Percentiles rank a stretch among this genome's conserved stretches.
phyloP scores from a whole-genome alignment of 2,797 vertebrate species.

The Sebastes matsubarae region DNA sequence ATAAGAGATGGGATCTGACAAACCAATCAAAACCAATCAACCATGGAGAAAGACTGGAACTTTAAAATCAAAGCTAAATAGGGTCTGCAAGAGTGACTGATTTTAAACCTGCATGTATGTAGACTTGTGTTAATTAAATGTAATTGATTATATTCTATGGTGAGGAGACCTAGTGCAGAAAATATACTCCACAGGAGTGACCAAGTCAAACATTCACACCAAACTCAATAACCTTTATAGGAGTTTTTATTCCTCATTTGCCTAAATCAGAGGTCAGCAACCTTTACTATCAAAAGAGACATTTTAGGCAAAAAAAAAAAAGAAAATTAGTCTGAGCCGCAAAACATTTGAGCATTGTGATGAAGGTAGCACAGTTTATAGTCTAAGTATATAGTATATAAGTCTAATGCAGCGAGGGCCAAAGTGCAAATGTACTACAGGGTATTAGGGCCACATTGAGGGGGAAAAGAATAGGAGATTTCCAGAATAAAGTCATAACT shows the following conservation, averaged over 20 bases:
- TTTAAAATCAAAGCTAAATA: neutral
- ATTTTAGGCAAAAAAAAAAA: no score
- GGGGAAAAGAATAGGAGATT: accelerated
- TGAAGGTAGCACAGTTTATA: no score
- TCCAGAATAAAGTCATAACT: no score
- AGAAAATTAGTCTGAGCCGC: neutral
- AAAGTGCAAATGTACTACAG: no score
- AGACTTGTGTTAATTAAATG: neutral
- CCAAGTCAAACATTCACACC: conserved; percentile 31
- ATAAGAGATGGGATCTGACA: neutral
- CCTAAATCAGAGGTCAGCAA: no score
- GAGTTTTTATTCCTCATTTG: neutral
- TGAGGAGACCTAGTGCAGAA: neutral
- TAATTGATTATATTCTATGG: neutral
- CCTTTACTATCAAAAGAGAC: no score
- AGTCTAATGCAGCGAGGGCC: no score
- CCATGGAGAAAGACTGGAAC: neutral
- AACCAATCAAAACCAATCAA: no score
- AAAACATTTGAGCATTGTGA: accelerated
- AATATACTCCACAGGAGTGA: neutral
- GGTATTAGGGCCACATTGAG: no score
- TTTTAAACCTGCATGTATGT: neutral
- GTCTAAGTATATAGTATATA: no score
- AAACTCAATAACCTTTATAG: neutral
- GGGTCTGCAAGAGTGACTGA: neutral